A percentile compares a stretch with the other conserved stretches of the same genome.
phyloP scores from a whole-genome alignment of 2,888 invertebrate species.

The Meandrusa payeni region DNA sequence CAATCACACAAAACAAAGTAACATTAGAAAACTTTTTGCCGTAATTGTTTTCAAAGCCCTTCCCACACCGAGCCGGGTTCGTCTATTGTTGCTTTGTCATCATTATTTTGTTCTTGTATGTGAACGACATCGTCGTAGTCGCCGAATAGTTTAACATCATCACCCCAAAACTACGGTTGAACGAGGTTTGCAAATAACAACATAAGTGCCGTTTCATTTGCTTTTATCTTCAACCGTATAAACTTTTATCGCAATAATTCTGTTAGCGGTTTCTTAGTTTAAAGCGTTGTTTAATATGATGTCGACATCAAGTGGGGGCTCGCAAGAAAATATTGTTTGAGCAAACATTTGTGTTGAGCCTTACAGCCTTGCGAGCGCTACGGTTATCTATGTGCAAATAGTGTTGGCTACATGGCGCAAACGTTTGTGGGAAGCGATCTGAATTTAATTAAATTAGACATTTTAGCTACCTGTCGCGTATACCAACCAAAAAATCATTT shows the following conservation, averaged over 20 bases:
- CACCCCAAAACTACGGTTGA: too few species aligned
- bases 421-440: conserved; percentile 15
- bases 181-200: conserved; percentile 14
- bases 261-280: conserved; percentile 49
- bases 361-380: conserved; percentile 51
- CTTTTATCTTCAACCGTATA: conserved; percentile 50
- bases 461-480: too few species aligned
- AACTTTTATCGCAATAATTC: conserved; percentile 61
- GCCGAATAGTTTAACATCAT: too few species aligned
- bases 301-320: conserved; percentile 70
- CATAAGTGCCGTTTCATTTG: conserved; percentile 30
- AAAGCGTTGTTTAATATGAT: conserved; percentile 70
- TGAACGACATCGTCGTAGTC: too few species aligned
- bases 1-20: too few species aligned
- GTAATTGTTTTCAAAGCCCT: too few species aligned
- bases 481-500: too few species aligned
- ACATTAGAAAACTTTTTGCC: too few species aligned
- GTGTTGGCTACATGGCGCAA: conserved; percentile 41
- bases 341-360: conserved; percentile 64
- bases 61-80: too few species aligned
- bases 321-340: conserved; percentile 68
- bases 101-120: too few species aligned
- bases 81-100: too few species aligned
- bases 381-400: conserved; percentile 57
- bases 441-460: too few species aligned